These are phyloP conservation scores for Donacobius atricapilla DNA, from an alignment of 2,113 vertebrate species.

Conservation along the genomic window DNA sequence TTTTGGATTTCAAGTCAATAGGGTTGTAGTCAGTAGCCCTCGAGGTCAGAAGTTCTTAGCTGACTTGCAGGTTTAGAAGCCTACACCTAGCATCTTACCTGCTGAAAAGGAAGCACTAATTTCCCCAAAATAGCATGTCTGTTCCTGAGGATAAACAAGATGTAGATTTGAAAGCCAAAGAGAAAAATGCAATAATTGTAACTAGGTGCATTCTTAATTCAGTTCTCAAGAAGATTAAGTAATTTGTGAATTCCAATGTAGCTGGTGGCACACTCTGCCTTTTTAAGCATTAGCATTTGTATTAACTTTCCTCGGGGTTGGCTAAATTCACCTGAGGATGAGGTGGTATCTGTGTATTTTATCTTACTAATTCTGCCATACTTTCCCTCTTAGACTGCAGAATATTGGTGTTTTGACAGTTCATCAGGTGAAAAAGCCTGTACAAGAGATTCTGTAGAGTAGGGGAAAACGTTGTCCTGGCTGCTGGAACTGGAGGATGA, in stretches of 20 bases:
- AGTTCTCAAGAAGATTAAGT: neutral
- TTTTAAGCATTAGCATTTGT: neutral
- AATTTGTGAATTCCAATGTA: neutral
- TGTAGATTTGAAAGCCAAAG: conserved; percentile 27
- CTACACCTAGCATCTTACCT: neutral
- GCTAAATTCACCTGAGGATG: neutral
- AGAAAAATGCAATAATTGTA: neutral
- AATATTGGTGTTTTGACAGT: neutral
- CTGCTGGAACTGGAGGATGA: neutral
- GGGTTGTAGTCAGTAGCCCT: neutral
- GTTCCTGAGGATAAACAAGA: neutral
- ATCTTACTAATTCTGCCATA: neutral
- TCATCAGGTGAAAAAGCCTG: neutral
- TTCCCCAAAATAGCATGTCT: neutral
- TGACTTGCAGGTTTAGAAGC: neutral
- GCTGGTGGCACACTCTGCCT: neutral
- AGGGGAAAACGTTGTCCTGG: neutral
- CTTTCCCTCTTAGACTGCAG: neutral
- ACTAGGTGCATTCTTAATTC: neutral
- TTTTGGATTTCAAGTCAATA: neutral
- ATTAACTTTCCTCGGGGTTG: neutral
- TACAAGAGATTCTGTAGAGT: neutral
- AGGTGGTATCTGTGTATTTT: neutral
- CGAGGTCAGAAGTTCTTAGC: neutral
- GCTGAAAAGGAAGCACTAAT: neutral